These are phyloP conservation scores for Rutilus rutilus DNA, from an alignment of 2,113 vertebrate genomes.

Conservation along the genomic window DNA sequence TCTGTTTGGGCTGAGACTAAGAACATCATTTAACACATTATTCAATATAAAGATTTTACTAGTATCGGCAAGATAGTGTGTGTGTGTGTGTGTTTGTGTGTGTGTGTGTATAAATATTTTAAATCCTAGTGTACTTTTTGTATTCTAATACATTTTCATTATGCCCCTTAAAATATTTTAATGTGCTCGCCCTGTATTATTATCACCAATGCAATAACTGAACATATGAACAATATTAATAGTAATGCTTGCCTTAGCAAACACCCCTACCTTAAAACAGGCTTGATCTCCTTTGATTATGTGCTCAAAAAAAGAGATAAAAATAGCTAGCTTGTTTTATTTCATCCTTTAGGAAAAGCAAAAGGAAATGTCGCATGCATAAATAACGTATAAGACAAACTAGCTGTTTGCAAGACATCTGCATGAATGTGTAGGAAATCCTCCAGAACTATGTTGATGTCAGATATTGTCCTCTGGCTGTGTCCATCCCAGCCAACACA, in stretches of 20 bases:
- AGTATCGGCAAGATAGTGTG: no score
- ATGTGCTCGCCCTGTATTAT: no score
- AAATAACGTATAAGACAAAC: neutral
- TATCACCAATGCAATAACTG: neutral
- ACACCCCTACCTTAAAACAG: neutral
- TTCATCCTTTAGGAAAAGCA: neutral
- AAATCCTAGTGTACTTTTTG: no score
- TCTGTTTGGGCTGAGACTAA: no score
- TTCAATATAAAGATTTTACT: no score
- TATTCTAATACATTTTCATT: no score
- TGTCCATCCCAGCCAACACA: conserved; percentile 1
- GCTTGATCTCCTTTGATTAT: neutral
- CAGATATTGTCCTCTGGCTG: conserved; percentile 18
- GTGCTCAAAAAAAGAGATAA: neutral
- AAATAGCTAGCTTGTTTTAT: neutral
- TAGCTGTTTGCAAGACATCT: neutral
- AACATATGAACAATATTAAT: neutral
- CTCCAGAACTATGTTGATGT: no score
- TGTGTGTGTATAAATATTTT: no score
- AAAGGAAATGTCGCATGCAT: neutral
- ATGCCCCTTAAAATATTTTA: no score
- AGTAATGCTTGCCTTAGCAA: neutral
- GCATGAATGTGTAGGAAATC: neutral
- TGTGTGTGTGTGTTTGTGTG: no score
- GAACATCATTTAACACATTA: no score